Percentiles rank a stretch among this genome's conserved stretches.
phyloP scores from a whole-genome alignment of 2,888 invertebrate species.

The Schizotus pectinicornis region DNA sequence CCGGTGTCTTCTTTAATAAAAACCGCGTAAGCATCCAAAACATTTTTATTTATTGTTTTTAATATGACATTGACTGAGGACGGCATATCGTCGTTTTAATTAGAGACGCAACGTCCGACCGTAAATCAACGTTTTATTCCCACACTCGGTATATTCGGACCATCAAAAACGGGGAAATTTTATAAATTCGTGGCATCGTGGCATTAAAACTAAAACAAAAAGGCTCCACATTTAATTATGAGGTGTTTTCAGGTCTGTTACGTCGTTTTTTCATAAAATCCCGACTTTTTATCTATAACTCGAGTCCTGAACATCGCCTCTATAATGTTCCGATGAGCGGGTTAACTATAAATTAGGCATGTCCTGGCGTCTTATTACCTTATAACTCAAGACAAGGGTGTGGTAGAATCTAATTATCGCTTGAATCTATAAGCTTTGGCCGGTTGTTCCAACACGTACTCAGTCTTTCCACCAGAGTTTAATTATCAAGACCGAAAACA shows the following conservation, averaged over 20 bases:
- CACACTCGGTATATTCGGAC: conserved; percentile 32
- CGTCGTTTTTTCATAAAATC: conserved; percentile 43
- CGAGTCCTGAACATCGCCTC: conserved; percentile 33
- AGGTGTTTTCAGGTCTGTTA: conserved; percentile 41
- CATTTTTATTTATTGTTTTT: conserved; percentile 48
- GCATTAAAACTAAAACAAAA: conserved; percentile 37
- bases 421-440: conserved; percentile 52
- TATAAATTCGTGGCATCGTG: conserved; percentile 38
- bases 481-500: conserved; percentile 21
- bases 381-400: conserved; percentile 60
- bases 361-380: conserved; percentile 58
- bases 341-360: conserved; percentile 58
- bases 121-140: conserved; percentile 47
- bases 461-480: conserved; percentile 29
- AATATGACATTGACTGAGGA: conserved; percentile 51
- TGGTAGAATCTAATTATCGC: conserved; percentile 59
- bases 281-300: conserved; percentile 40
- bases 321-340: conserved; percentile 48
- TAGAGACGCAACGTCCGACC: conserved; percentile 39
- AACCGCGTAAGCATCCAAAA: conserved; percentile 42
- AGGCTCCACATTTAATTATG: conserved; percentile 46
- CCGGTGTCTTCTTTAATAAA: conserved; percentile 37
- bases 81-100: conserved; percentile 48
- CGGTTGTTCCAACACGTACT: conserved; percentile 35
- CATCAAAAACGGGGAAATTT: conserved; percentile 36